Conservation (phyloP, 1,140 invertebrate genomes). For the Drosophila kikkawai region DNA sequence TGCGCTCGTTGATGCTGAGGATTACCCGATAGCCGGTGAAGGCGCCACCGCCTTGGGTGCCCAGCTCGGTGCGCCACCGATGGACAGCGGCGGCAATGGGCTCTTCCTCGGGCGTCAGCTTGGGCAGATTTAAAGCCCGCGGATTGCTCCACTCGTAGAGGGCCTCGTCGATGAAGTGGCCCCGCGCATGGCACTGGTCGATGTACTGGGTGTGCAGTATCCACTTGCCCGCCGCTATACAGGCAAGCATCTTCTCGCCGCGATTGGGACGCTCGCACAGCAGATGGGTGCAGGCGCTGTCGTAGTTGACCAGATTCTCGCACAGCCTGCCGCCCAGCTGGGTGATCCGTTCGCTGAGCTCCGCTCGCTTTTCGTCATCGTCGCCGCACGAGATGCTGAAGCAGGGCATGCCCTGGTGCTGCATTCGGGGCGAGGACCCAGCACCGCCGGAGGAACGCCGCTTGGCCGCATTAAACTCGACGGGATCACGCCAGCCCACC, state of each 20-base stretch:
- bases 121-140: constrained; percentile 85
- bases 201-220: constrained; percentile 92
- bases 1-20: constrained; percentile 88
- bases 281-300: constrained; percentile 91
- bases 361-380: constrained; percentile 59
- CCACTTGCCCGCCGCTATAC: constrained; percentile 95
- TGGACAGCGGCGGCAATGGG: constrained; percentile 87
- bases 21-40: constrained; percentile 90
- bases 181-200: constrained; percentile 87
- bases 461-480: constrained; percentile 63
- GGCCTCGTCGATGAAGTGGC: constrained; percentile 92
- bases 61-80: constrained; percentile 87
- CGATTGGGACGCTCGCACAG: constrained; percentile 90
- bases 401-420: constrained; percentile 59
- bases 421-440: constrained; percentile 44
- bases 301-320: constrained; percentile 86
- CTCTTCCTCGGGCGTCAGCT: constrained; percentile 85
- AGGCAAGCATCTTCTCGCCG: constrained; percentile 94
- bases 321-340: constrained; percentile 88
- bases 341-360: constrained; percentile 85
- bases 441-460: constrained; percentile 29
- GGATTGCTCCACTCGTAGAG: constrained; percentile 92
- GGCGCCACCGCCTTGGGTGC: constrained; percentile 81
- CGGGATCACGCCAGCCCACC: constrained; percentile 80
- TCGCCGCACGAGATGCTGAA: constrained; percentile 81